phyloP scores from a whole-genome alignment of 2,797 vertebrate genomes.

The Mareca strepera region DNA sequence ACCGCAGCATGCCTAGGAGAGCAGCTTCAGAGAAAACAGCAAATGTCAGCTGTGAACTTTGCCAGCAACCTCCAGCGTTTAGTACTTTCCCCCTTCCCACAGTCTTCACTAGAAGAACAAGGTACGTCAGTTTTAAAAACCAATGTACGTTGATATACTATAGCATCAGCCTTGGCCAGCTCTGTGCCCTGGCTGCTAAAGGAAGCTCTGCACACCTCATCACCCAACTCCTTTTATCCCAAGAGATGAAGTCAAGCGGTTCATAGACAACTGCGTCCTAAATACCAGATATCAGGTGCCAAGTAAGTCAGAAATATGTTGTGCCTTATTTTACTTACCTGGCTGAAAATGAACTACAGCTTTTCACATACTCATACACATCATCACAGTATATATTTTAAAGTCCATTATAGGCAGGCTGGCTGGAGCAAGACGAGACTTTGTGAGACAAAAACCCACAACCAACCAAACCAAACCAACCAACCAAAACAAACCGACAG shows the following conservation, averaged over 20 bases:
- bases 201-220: background rate
- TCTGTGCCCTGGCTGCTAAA: background rate
- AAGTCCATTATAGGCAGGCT: background rate
- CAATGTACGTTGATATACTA: background rate
- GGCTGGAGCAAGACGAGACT: background rate
- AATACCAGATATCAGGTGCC: background rate
- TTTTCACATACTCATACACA: background rate
- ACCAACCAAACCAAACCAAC: no score
- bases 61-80: background rate
- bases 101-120: background rate
- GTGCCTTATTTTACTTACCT: background rate
- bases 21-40: background rate
- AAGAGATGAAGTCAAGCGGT: rapidly evolving
- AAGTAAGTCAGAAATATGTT: background rate
- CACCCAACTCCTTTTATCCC: background rate
- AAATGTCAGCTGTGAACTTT: rapidly evolving
- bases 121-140: background rate
- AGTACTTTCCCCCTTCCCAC: background rate
- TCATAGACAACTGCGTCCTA: background rate
- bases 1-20: background rate
- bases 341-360: background rate
- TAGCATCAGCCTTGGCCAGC: background rate
- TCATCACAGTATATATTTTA: rapidly evolving
- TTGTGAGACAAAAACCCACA: background rate
- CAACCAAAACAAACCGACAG: background rate